phyloP scores from a whole-genome alignment of 2,797 vertebrate species.

The Craterocephalus amniculus region DNA sequence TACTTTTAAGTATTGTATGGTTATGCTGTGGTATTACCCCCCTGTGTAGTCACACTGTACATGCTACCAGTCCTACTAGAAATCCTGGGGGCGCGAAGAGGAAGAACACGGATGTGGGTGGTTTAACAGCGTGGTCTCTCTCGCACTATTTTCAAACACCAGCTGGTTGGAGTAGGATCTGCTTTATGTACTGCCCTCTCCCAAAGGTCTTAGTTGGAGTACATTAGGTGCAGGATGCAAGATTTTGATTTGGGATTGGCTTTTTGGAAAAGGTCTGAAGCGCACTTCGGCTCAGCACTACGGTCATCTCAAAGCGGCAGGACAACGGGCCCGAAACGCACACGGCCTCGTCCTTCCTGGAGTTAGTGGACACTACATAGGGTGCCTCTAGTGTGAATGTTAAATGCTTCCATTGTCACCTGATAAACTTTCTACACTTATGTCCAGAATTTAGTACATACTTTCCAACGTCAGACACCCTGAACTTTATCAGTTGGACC shows the following conservation, averaged over 20 bases:
- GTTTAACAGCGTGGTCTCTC: conserved; percentile 18
- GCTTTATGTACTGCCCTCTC: conserved; percentile 21
- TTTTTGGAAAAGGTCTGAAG: conserved; percentile 38
- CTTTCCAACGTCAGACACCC: conserved; percentile 41
- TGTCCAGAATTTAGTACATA: conserved; percentile 42
- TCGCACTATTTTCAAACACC: conserved; percentile 69
- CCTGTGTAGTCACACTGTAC: conserved; percentile 36
- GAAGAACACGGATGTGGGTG: conserved; percentile 14
- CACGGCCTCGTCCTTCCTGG: conserved; percentile 47
- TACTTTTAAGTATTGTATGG: conserved; percentile 39
- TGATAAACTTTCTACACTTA: conserved; percentile 38
- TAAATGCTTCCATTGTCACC: conserved; percentile 55
- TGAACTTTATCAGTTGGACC: conserved; percentile 55
- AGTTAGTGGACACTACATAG: conserved; percentile 52
- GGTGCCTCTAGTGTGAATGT: conserved; percentile 72
- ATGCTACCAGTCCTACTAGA: conserved; percentile 20
- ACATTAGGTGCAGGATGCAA: conserved; percentile 38
- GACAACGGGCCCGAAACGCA: conserved; percentile 49
- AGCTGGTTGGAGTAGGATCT: conserved; percentile 54
- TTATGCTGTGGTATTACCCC: conserved; percentile 30
- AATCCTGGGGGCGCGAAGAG: conserved; percentile 10
- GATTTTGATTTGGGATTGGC: conserved; percentile 15
- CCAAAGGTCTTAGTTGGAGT: conserved; percentile 48
- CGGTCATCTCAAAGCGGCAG: conserved; percentile 70
- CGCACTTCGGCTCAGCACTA: conserved; percentile 59